Base-by-base conservation (phyloP, 2,113 vertebrate genomes). In the Trematocara stigmaticum region DNA sequence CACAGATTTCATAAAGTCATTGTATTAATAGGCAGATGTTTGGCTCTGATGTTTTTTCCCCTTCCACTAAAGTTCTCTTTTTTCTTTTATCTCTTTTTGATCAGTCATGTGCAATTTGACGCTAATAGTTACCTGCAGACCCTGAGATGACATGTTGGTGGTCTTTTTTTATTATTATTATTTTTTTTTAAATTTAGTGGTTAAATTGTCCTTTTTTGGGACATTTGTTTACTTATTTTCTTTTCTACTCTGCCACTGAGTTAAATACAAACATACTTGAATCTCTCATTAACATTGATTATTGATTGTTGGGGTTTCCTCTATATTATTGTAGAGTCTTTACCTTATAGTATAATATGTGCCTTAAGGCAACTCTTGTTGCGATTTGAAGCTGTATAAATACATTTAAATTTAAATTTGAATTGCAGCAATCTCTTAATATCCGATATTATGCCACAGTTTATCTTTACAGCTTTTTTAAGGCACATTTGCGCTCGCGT, bases 401-500 rank as follows among this genome's bases (percentile, higher is more conserved):
- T 12, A 20, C 10, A 38, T 66, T 38, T 38, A 38, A 23, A 55
- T 55, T 55, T 55, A 23, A 38, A 66, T 38, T 20, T 66, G 59
- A 38, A 20, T 66, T n/a, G 34, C 18, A 66, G 59, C 59, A 38
- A 40, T 78, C 29, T 81, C 16, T 34, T 76, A 12, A 76, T 51
- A 34, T 12, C 71, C 3, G 3, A 79, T 34, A 57, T 23, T 15
- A 13, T 23, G 31, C 66, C 42, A 55, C 35, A 47, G 47, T 82
- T 82, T 61, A 31, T 86, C 49, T 64, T 52, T 42, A 31, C 13
- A 20, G 38, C 18, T 57, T 81, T 18, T 85, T 18, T 10, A 38
- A 38, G 82, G 80, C 26, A 56, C 82, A 29, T 29, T 11, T 40
- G n/a, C 23, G 9, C 26, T 57, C 45, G 53, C 79, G 47, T n/a